A percentile compares a stretch with the other conserved stretches of the same genome.
These are phyloP conservation scores for Dinoponera quadriceps DNA, from an alignment of 1,140 invertebrate species.

Conservation along the genomic window DNA sequence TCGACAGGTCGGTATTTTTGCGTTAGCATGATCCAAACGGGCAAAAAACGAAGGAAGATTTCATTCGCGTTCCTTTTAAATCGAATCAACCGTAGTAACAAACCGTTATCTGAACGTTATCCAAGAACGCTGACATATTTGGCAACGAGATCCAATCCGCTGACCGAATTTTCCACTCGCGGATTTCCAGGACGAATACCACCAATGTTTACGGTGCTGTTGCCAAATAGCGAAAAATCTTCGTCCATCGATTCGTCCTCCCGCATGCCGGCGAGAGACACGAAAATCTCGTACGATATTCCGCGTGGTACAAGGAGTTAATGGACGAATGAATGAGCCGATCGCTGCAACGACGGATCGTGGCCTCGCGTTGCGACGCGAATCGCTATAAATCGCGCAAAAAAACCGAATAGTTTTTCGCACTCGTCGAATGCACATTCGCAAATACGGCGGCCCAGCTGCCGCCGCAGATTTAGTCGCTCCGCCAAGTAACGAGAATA, in stretches of 20 bases:
- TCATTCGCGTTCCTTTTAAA: conserved; percentile 1
- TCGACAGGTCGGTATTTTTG: background rate
- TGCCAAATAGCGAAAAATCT: conserved; percentile 51
- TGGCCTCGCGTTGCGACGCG: too few species aligned
- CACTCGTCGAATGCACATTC: conserved; percentile 45
- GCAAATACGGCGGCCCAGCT: conserved; percentile 61
- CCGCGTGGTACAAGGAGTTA: background rate
- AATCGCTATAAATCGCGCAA: too few species aligned
- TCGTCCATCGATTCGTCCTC: conserved; percentile 35
- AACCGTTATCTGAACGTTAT: conserved; percentile 27
- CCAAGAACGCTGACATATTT: conserved; percentile 52
- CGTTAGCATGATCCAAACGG: background rate
- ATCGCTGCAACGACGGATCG: too few species aligned
- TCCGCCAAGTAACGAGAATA: conserved; percentile 69
- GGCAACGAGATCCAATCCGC: conserved; percentile 55
- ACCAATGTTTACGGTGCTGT: conserved; percentile 55
- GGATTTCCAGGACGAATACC: conserved; percentile 48
- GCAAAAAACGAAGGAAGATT: conserved; percentile 12
- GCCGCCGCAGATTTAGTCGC: conserved; percentile 49
- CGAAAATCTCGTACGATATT: background rate
- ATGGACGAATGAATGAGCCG: too few species aligned
- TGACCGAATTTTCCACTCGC: conserved; percentile 58
- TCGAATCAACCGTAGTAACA: conserved; percentile 9
- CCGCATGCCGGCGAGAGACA: too few species aligned
- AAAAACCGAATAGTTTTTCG: background rate